Base-by-base conservation (phyloP, 2,797 vertebrate species). In the Anguilla marmorata region DNA sequence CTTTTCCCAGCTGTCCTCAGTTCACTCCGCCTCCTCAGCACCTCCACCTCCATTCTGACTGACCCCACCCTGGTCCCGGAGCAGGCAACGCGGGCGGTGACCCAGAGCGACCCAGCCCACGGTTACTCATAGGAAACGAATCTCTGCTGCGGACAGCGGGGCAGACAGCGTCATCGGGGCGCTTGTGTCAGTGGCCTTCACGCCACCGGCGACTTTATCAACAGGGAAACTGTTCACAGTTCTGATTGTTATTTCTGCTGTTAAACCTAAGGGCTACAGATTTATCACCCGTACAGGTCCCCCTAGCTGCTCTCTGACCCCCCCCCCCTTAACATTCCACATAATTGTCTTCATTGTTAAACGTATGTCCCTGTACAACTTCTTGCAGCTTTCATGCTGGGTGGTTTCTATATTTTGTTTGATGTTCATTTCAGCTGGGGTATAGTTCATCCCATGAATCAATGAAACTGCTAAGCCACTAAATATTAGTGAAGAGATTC, bases 21-120 rank as follows among this genome's bases (percentile, higher is more conserved):
- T 92, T 98, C 98, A 87, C 97, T 99, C 69, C 97, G 98, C 85
- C 97, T 98, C 91, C 95, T 99, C 91, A 98, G 98, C 90, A 96
- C 97, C 45, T 97, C 97, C 88, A 99, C 98, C 0, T 95, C 97
- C 89, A 99, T 99, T 93, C 95, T 99, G 89, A 97, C 96, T 0
- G 97, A 99, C 91, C 98, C 98, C 0, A 93, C 94, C 52, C 91
- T 96, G 0, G 89, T 99, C 85, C 97, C 98, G 0, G 98, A 99
- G 93, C 98, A 99, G 93, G 98, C 97, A 69, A 92, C 96, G 0
- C 94, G 93, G 30, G 97, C 98, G 0, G 98, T 98, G 90, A 97
- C 94, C 1, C 94, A 96, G 80, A 88, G 94, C 88, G 85, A 89
- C 88, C 88, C 82, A 50, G 27, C 90, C 0, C 87, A 92, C 76